Evolutionary conservation across 2,888 invertebrate genomes (phyloP), one percentile per base, ranked within the genome.

Genomic region (Celastrina argiolus): DNA sequence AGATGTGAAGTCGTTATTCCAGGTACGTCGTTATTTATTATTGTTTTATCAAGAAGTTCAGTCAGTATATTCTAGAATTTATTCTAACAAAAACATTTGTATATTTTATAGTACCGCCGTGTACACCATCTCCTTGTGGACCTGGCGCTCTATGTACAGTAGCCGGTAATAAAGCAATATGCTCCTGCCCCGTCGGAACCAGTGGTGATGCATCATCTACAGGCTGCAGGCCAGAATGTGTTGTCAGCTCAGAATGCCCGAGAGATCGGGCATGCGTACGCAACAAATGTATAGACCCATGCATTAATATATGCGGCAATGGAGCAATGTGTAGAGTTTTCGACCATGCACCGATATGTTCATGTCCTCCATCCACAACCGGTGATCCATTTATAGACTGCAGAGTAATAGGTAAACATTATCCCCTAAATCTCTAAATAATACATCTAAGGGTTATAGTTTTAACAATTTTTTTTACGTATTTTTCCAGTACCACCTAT

Each of bases 321-420:
- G 94, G 93, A 26, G 96, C 97, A 1, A 81, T 93, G 69, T 97
- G 97, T 76, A 94, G 91, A 66, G 91, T 91, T 3, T 86, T 90
- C 70, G 90, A 92, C 70, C 92, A 92, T 71, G 96, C 78, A 76
- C 92, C 78, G 0, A 94, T 97, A 65, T 97, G 97, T 78, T 94
- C 94, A 63, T 97, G 97, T 77, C 95, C 96, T 65, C 85, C 91
- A 56, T 92, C 92, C 14, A 93, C 93, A 72, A 92, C 94, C 3
- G 97, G 97, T 59, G 96, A 97, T 93, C 96, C 97, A 31, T 96
- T 97, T 83, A 88, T 93, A n/a, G 92, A 93, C 74, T 96, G 96
- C 69, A 74, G 80, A 73, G 64, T 70, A 34, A 79, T 75, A 81
- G 86, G 89, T 86, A 68, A 65, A 68, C 67, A 67, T 66, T 10